phyloP scores from a whole-genome alignment of 2,113 vertebrate species.

The Caracal caracal region DNA sequence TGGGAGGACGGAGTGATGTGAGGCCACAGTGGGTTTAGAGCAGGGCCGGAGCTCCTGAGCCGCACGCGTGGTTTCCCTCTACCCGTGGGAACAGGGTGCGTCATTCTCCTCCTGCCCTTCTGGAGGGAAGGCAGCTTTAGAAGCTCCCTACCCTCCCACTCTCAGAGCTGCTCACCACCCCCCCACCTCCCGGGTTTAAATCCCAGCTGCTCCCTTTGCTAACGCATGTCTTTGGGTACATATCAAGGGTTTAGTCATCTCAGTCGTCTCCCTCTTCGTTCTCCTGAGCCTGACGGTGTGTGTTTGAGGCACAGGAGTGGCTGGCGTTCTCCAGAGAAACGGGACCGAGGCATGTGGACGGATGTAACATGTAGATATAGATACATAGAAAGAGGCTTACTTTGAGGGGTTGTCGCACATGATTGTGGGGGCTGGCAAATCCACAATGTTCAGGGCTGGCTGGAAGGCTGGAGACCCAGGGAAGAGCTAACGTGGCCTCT shows the following conservation, averaged over 20 bases:
- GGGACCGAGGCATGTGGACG: not conserved
- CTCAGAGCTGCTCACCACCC: not conserved
- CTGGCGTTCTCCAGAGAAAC: not conserved
- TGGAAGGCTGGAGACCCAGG: not conserved
- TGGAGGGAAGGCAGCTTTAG: not conserved
- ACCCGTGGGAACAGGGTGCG: accelerated
- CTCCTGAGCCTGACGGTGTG: accelerated
- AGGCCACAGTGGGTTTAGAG: accelerated
- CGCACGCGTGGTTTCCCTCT: not conserved
- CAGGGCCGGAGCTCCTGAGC: accelerated
- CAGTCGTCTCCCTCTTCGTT: not conserved
- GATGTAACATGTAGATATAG: not conserved
- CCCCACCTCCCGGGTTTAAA: not conserved
- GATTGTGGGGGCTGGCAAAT: not conserved
- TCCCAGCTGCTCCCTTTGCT: not conserved
- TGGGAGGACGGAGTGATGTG: not conserved
- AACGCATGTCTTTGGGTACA: not conserved
- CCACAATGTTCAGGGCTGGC: not conserved
- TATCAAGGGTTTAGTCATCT: not conserved
- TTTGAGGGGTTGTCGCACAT: not conserved
- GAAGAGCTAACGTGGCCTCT: not conserved
- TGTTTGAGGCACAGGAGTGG: too few relatives aligned
- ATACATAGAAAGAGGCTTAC: not conserved
- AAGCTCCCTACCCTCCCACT: accelerated
- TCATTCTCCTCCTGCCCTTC: not conserved